Evolutionary conservation across 1,140 invertebrate genomes (phyloP).

Genomic region (Lithobius niger): DNA sequence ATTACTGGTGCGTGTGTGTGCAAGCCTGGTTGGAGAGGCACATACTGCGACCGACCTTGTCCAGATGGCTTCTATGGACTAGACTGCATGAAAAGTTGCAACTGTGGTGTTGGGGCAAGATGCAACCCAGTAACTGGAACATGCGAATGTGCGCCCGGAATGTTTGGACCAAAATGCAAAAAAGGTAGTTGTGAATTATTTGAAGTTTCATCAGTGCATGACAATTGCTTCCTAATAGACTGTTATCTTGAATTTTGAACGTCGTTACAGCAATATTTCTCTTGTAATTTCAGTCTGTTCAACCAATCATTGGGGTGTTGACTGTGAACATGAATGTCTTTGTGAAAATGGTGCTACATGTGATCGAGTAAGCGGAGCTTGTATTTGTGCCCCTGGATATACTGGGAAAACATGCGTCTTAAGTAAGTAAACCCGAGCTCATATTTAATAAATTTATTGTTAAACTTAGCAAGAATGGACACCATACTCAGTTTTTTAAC

Average conservation of each 20-base stretch:
- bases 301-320: constrained; percentile 29
- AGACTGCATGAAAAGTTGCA: constrained; percentile 58
- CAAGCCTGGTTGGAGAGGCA: constrained; percentile 57
- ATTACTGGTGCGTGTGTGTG: constrained; percentile 70
- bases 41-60: constrained; percentile 67
- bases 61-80: constrained; percentile 54
- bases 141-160: constrained; percentile 59
- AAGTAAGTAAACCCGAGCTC: constrained; percentile 27
- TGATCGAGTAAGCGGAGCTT: constrained; percentile 34
- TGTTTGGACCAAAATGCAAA: constrained; percentile 50
- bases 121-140: constrained; percentile 63
- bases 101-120: constrained; percentile 70
- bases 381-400: constrained; percentile 36
- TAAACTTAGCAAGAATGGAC: background rate
- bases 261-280: too few relatives aligned
- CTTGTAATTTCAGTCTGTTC: constrained; percentile 30
- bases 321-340: constrained; percentile 33
- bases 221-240: too few relatives aligned
- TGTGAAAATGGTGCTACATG: constrained; percentile 37
- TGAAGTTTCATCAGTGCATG: too few relatives aligned
- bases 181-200: too few relatives aligned
- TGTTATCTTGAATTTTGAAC: too few relatives aligned
- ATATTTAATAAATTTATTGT: background rate
- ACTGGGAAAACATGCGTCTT: constrained; percentile 31
- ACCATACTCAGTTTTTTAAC: too few relatives aligned